Percentiles rank a stretch among this genome's conserved stretches.
phyloP scores from a whole-genome alignment of 2,113 vertebrate species.

The Chinchilla lanigera region DNA sequence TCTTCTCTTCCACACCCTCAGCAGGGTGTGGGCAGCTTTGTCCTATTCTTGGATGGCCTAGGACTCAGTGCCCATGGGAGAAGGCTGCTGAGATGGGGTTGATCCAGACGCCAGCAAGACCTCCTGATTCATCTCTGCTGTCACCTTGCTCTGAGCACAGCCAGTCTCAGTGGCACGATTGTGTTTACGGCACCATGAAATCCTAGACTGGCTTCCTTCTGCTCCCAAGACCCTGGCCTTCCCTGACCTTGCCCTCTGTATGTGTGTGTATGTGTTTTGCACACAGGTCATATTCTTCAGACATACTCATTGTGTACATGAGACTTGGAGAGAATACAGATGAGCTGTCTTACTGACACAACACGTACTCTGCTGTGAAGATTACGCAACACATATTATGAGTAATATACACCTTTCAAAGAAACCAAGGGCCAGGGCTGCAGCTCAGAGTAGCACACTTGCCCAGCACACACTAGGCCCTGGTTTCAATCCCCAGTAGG shows the following conservation, averaged over 20 bases:
- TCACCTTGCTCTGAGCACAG: not conserved
- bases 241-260: not conserved
- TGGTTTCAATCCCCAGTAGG: not conserved
- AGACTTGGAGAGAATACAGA: not conserved
- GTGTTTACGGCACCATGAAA: not conserved
- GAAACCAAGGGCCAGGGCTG: not conserved
- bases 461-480: not conserved
- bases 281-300: not conserved
- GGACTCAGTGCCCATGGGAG: not conserved
- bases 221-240: not conserved
- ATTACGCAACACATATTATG: not conserved
- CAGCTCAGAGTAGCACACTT: not conserved
- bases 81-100: fast-evolving
- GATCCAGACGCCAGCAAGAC: not conserved
- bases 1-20: not conserved
- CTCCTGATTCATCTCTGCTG: not conserved
- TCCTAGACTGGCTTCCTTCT: not conserved
- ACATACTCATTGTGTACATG: not conserved
- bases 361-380: not conserved
- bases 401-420: not conserved
- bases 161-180: not conserved
- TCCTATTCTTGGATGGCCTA: not conserved
- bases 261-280: not conserved
- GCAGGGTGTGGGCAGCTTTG: not conserved
- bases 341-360: not conserved